Percentiles rank a stretch among this genome's conserved stretches.
Evolutionary conservation across 2,797 vertebrate species (phyloP).

Genomic region (Chromis chromis): DNA sequence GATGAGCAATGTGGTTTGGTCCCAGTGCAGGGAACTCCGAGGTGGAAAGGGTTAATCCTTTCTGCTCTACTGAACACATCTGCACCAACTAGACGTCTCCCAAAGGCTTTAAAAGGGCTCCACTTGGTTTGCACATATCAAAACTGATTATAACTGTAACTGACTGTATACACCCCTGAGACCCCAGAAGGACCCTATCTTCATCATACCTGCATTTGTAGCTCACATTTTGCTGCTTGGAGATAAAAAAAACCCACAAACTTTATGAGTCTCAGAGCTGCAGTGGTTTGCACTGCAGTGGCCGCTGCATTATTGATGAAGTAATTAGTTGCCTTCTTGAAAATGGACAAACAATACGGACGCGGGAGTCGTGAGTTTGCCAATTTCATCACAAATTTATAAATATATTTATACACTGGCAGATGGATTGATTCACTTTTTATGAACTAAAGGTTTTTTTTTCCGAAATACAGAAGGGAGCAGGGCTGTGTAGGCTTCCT

Average conservation of each 20-base stretch:
- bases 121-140: conserved; percentile 1
- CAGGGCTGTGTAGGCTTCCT: no score
- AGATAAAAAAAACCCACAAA: not conserved
- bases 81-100: not conserved
- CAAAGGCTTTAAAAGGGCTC: conserved; percentile 7
- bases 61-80: not conserved
- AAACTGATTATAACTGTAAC: not conserved
- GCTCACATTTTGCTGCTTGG: conserved; percentile 9
- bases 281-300: not conserved
- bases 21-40: no score
- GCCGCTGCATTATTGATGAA: not conserved
- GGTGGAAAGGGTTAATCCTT: not conserved
- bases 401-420: no score
- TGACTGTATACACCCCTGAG: not conserved
- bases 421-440: no score
- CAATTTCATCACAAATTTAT: no score
- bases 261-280: not conserved
- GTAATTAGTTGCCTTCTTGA: no score
- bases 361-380: no score
- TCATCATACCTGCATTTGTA: conserved; percentile 1
- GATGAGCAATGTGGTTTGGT: no score
- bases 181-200: not conserved
- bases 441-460: no score
- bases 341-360: no score
- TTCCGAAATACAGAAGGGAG: no score